Conservation (phyloP, 2,113 vertebrate genomes). For the Pipa parva region DNA sequence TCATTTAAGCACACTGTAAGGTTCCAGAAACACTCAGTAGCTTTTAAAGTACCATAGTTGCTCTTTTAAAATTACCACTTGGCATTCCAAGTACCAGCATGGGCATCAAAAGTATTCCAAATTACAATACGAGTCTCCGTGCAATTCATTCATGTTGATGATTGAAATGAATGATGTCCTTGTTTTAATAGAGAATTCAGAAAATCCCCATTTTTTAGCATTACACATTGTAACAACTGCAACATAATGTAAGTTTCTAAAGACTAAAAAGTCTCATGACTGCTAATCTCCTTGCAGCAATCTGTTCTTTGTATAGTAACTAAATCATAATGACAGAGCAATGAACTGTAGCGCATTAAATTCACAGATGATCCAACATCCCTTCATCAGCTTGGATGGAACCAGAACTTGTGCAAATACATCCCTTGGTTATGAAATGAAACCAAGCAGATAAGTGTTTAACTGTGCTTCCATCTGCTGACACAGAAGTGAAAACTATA, state of each 20-base stretch:
- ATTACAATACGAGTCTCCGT: constrained; percentile 32
- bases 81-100: constrained; percentile 36
- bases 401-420: constrained; percentile 18
- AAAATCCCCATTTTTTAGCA: constrained; percentile 17
- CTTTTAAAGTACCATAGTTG: constrained; percentile 39
- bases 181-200: constrained; percentile 22
- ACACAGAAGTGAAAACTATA: constrained; percentile 43
- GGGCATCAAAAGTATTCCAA: constrained; percentile 37
- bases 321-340: constrained; percentile 34
- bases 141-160: constrained; percentile 31
- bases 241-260: constrained; percentile 26
- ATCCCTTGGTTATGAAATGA: constrained; percentile 28
- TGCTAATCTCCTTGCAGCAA: constrained; percentile 27
- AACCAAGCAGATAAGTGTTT: constrained; percentile 28
- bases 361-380: constrained; percentile 18
- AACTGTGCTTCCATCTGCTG: constrained; percentile 5
- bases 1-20: constrained; percentile 36
- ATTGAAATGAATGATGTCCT: constrained; percentile 6
- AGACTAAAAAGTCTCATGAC: constrained; percentile 6
- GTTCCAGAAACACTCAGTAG: constrained; percentile 41
- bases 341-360: not conserved
- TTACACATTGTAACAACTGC: constrained; percentile 12
- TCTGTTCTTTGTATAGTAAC: constrained; percentile 21
- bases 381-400: constrained; percentile 16
- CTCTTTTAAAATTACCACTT: constrained; percentile 35